Conservation (phyloP, 1,140 invertebrate species). For the Nautilus pompilius region DNA sequence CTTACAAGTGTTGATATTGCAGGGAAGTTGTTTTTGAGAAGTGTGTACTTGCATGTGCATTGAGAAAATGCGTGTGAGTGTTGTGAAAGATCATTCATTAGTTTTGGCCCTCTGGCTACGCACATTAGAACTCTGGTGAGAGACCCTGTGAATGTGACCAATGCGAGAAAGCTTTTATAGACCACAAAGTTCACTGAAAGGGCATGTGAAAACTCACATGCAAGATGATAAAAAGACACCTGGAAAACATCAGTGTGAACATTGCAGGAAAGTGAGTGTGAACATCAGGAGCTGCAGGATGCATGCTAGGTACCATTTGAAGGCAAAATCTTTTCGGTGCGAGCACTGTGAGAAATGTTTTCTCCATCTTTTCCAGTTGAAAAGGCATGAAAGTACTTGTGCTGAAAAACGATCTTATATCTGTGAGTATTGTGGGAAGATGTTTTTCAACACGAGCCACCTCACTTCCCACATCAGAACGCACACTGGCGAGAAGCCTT, state of each 20-base stretch:
- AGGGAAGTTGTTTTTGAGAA: too few species aligned
- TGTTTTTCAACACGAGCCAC: neutral
- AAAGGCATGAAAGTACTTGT: neutral
- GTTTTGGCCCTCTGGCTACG: too few species aligned
- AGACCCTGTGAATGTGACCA: too few species aligned
- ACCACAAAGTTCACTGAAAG: too few species aligned
- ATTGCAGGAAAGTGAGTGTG: slow-evolving; percentile 37
- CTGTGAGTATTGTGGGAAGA: neutral
- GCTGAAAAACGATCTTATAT: neutral
- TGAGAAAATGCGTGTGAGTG: too few species aligned
- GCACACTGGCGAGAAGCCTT: neutral
- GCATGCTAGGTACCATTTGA: neutral
- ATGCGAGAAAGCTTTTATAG: too few species aligned
- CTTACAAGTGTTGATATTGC: slow-evolving; percentile 51
- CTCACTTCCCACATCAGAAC: neutral
- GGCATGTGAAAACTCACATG: too few species aligned
- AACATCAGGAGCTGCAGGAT: neutral
- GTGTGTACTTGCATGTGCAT: too few species aligned
- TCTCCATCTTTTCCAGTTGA: neutral
- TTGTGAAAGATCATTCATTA: too few species aligned
- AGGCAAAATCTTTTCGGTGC: neutral
- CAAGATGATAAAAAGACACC: too few species aligned
- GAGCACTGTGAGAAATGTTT: neutral
- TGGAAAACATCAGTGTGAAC: too few species aligned
- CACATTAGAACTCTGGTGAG: too few species aligned